A percentile compares a stretch with the other conserved stretches of the same genome.
Conservation (phyloP, 2,113 vertebrate species). For the Spea multiplicata region DNA sequence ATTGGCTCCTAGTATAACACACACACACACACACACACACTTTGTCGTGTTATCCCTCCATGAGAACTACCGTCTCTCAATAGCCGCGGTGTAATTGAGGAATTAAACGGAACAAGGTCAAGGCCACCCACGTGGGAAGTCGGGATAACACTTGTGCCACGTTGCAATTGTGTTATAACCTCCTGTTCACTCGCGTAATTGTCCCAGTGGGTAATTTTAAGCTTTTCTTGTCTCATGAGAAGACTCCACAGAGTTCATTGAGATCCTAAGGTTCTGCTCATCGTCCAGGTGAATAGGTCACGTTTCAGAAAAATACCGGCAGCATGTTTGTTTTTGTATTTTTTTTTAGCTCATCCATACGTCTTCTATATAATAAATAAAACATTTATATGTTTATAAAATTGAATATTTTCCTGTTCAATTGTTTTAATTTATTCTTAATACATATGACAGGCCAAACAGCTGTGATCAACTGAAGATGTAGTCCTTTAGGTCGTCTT, state of each 20-base stretch:
- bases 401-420: too few relatives aligned
- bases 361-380: neutral
- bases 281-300: neutral
- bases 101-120: neutral
- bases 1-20: too few relatives aligned
- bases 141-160: neutral
- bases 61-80: too few relatives aligned
- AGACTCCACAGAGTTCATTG: neutral
- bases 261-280: neutral
- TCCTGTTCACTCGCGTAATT: neutral
- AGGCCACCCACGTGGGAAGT: neutral
- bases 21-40: too few relatives aligned
- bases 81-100: neutral
- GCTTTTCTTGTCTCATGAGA: neutral
- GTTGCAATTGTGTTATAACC: neutral
- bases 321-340: neutral
- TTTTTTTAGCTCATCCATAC: neutral
- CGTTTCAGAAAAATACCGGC: neutral
- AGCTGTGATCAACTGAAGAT: too few relatives aligned
- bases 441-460: too few relatives aligned
- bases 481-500: too few relatives aligned
- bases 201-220: neutral
- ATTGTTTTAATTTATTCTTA: too few relatives aligned
- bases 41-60: too few relatives aligned
- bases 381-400: too few relatives aligned